Conservation (phyloP, 2,888 invertebrate species). For the Caenorhabditis doughertyi region DNA sequence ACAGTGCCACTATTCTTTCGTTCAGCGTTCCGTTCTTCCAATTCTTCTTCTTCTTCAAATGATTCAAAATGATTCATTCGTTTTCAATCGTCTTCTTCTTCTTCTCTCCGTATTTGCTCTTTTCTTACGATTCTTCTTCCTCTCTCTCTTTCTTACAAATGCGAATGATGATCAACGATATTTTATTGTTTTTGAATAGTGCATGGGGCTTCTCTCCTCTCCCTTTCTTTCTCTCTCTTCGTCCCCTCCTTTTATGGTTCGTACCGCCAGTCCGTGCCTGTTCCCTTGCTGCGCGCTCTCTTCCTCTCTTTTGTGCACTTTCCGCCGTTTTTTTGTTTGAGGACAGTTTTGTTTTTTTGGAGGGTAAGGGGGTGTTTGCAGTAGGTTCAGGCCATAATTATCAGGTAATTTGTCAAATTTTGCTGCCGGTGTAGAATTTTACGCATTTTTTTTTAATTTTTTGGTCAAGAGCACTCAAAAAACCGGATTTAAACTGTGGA, state of each 20-base stretch:
- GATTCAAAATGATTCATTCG: background rate
- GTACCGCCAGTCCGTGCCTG: conserved; percentile 11
- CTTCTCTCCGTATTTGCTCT: background rate
- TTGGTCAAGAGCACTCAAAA: too few relatives aligned
- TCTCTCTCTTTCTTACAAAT: background rate
- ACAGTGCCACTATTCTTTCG: too few relatives aligned
- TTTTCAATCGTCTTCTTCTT: background rate
- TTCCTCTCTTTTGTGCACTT: background rate
- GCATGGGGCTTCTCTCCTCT: background rate
- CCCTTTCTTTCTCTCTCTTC: conserved; percentile 12
- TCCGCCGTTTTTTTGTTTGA: background rate
- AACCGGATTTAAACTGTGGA: too few relatives aligned
- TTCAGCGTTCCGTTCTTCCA: background rate
- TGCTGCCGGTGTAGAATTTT: too few relatives aligned
- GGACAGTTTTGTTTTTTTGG: too few relatives aligned
- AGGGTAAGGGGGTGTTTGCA: too few relatives aligned
- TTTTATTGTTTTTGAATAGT: conserved; percentile 55
- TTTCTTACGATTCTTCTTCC: background rate
- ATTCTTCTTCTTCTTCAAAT: background rate
- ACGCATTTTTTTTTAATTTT: too few relatives aligned
- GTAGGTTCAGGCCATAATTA: too few relatives aligned
- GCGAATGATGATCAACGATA: conserved; percentile 1
- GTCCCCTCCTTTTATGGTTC: conserved; percentile 21
- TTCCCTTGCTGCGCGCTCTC: too few relatives aligned
- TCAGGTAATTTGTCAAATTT: too few relatives aligned